Evolutionary conservation across 1,140 invertebrate genomes (phyloP).

Genomic region (Drosophila sproati): DNA sequence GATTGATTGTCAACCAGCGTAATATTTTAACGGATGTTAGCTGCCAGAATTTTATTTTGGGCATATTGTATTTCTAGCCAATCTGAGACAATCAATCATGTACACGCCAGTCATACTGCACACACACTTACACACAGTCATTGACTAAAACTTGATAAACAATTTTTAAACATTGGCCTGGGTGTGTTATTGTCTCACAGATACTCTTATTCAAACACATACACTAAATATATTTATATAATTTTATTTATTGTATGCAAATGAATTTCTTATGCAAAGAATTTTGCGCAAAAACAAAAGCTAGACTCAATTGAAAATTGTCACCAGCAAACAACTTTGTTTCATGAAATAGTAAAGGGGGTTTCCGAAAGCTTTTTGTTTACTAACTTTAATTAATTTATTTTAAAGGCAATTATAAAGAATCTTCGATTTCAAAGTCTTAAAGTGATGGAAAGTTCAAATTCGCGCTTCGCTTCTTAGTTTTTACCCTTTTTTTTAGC

Average conservation of each 20-base stretch:
- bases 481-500: conserved; percentile 10
- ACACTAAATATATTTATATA: background rate
- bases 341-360: conserved; percentile 10
- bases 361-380: background rate
- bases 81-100: conserved; percentile 73
- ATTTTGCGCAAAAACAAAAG: conserved; percentile 24
- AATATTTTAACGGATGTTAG: conserved; percentile 21
- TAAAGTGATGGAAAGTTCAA: conserved; percentile 1
- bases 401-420: conserved; percentile 27
- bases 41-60: conserved; percentile 16
- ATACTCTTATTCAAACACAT: conserved; percentile 2
- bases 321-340: conserved; percentile 6
- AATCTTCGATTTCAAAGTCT: conserved; percentile 5
- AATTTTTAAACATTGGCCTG: conserved; percentile 13
- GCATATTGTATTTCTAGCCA: conserved; percentile 58
- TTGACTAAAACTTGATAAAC: conserved; percentile 24
- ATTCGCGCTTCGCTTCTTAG: background rate
- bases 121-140: conserved; percentile 6
- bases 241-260: conserved; percentile 2
- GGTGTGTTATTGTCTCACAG: conserved; percentile 20
- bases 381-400: conserved; percentile 35
- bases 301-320: conserved; percentile 15
- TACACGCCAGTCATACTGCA: conserved; percentile 26
- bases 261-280: conserved; percentile 17
- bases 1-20: conserved; percentile 1